Base-by-base conservation (phyloP, 2,888 invertebrate genomes). In the Adela reaumurella region DNA sequence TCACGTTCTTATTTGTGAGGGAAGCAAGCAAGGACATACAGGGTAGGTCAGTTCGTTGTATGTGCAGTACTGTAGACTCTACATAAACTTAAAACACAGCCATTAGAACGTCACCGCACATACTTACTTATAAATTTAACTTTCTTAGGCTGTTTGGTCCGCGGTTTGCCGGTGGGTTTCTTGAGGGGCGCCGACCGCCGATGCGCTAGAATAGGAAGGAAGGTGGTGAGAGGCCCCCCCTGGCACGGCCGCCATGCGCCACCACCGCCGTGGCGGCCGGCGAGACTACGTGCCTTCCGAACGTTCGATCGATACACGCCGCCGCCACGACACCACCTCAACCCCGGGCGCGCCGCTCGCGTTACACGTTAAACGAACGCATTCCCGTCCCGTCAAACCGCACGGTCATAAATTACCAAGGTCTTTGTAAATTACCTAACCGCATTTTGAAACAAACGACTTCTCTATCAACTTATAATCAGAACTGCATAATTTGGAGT, bases 71-170 rank as follows among this genome's bases (percentile, higher is more conserved):
- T n/a, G n/a, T n/a, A n/a, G n/a, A n/a, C n/a, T n/a, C n/a, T n/a
- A n/a, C n/a, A n/a, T n/a, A n/a, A n/a, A n/a, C n/a, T n/a, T n/a
- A n/a, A n/a, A n/a, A n/a, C n/a, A n/a, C n/a, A n/a, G n/a, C n/a
- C n/a, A n/a, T n/a, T n/a, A n/a, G n/a, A n/a, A n/a, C 49, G 49
- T 47, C n/a, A n/a, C n/a, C n/a, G n/a, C n/a, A n/a, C n/a, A 55
- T 81, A 92, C 92, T 92, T 84, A 92, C 92, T 90, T 80, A 92
- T 91, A 68, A 92, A 92, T 82, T 92, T 91, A 55, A 92, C 91
- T 82, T 91, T 90, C 83, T 91, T 92, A 55, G 92, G 92, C 72
- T 92, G 92, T 81, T 90, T 90, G 61, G 90, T 89, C 67, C 90
- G 86, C 69, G 91, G 92, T 64, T 84, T 84, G 59, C 85, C 86